Base-by-base conservation (phyloP, 2,113 vertebrate genomes). In the Python bivittatus region DNA sequence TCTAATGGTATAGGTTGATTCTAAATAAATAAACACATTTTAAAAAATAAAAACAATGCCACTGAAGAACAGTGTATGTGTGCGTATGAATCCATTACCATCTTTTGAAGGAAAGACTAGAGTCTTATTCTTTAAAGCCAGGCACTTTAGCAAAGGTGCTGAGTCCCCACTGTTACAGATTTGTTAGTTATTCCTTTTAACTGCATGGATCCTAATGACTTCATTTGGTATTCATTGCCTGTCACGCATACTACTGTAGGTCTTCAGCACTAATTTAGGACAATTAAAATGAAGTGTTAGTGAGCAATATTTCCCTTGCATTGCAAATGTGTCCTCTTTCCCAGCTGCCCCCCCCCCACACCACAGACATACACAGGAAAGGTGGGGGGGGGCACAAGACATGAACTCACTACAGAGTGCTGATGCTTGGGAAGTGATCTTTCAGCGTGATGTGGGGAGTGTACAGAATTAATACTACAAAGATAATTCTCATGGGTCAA, bases 391-490 rank as follows among this genome's bases (percentile, higher is more conserved):
- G 96, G 93, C 58, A 17, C 91, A 96, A 96, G 33, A 79, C 72
- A 96, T 92, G 95, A 95, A 96, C 96, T 95, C 93, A 0, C 95
- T 94, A 94, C 92, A 95, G 0, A 38, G 88, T 79, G 96, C 95
- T 85, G 44, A 94, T 96, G 93, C 79, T 97, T 96, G 93, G 88
- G 93, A 95, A 29, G 92, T 94, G 93, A 96, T 97, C 95, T 94
- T 96, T 84, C 29, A 94, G 96, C 91, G 56, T 95, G 57, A 97
- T 97, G 96, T 96, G 96, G 95, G 95, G 95, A 54, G 68, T n/a
- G 92, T 97, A 97, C 97, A 96, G 96, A 97, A 98, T 98, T 97
- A 97, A 97, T 96, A 95, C 84, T 94, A 97, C 96, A 97, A 96
- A 96, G 95, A 97, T 95, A 97, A 97, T 98, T 97, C 97, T 97